phyloP scores from a whole-genome alignment of 2,888 invertebrate genomes.

The Trichopria drosophilae region DNA sequence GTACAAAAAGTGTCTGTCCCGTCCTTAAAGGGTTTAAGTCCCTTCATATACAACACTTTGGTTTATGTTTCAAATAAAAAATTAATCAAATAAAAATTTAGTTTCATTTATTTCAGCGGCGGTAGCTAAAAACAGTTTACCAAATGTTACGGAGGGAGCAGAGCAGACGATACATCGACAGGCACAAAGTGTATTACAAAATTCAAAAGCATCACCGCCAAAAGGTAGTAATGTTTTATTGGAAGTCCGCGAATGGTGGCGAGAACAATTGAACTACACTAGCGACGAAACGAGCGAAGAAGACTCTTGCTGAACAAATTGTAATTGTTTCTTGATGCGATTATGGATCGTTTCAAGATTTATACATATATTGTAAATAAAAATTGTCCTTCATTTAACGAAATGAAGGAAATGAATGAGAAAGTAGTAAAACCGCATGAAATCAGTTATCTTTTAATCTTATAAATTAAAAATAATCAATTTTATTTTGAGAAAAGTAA shows the following conservation, averaged over 20 bases:
- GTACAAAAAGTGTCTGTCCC: too few species aligned
- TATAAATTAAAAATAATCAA: too few species aligned
- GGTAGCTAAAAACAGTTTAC: constrained; percentile 61
- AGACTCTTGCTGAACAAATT: constrained; percentile 52
- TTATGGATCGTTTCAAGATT: not conserved
- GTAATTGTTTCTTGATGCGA: not conserved
- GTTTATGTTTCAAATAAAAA: too few species aligned
- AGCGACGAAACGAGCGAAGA: constrained; percentile 68
- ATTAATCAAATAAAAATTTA: constrained; percentile 1
- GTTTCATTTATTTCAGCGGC: constrained; percentile 46
- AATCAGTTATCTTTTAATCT: too few species aligned
- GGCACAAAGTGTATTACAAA: constrained; percentile 58
- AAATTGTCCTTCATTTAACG: too few species aligned
- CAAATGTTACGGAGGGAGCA: constrained; percentile 60
- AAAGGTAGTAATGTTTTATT: constrained; percentile 65
- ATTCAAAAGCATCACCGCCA: constrained; percentile 58
- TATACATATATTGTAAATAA: too few species aligned
- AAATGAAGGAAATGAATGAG: too few species aligned
- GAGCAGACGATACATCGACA: constrained; percentile 56
- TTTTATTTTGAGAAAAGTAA: too few species aligned
- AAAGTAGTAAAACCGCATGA: too few species aligned
- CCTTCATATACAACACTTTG: not conserved
- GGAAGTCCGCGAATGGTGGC: constrained; percentile 86
- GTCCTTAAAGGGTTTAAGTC: too few species aligned
- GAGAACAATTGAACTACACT: constrained; percentile 70